These are phyloP conservation scores for Cyanoliseus patagonus DNA, from an alignment of 2,113 vertebrate species.

Conservation along the genomic window DNA sequence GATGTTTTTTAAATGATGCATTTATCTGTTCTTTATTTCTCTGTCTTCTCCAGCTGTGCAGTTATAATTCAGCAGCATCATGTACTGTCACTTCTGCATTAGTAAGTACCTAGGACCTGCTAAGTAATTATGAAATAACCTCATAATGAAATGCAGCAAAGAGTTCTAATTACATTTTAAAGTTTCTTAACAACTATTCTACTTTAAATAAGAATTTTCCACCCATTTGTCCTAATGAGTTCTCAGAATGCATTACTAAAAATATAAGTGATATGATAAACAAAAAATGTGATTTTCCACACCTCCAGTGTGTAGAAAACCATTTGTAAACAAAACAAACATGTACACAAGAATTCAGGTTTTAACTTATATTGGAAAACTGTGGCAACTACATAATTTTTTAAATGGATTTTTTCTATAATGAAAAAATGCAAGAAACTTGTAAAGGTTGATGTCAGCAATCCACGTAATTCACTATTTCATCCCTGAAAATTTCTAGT, in stretches of 20 bases:
- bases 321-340: constrained; percentile 55
- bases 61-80: constrained; percentile 67
- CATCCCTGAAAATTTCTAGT: background rate
- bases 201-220: constrained; percentile 68
- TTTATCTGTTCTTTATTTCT: constrained; percentile 58
- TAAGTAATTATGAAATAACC: constrained; percentile 75
- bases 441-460: background rate
- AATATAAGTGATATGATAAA: constrained; percentile 45
- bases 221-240: constrained; percentile 55
- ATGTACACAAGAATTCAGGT: background rate
- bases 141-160: constrained; percentile 76
- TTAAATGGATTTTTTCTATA: background rate
- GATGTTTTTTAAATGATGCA: constrained; percentile 37
- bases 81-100: constrained; percentile 73
- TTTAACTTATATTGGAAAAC: background rate
- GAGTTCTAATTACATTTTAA: constrained; percentile 74
- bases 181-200: constrained; percentile 67
- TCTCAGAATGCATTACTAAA: constrained; percentile 61
- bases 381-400: background rate
- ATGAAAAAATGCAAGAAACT: background rate
- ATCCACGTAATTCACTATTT: background rate
- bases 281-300: background rate
- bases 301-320: background rate
- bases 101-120: constrained; percentile 67
- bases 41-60: constrained; percentile 50